Base-by-base conservation (phyloP, 2,888 invertebrate species). In the Yponomeuta cagnagella region DNA sequence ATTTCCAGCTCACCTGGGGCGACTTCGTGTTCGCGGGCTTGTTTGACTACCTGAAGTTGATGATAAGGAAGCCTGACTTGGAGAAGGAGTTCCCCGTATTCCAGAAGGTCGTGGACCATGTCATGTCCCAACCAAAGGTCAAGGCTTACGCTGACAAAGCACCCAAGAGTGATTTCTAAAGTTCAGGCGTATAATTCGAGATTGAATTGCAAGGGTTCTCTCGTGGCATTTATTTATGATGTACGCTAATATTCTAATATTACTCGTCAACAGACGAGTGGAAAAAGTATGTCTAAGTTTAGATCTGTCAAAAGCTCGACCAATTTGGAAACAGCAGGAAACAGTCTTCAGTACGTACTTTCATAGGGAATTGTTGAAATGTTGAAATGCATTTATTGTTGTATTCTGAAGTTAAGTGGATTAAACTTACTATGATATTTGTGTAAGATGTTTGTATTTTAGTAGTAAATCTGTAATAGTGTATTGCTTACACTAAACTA, bases 1-100 rank as follows among this genome's bases (percentile, higher is more conserved):
- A 67, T 37, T 78, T 77, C 23, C 76, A 83, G 82, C 72, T 94
- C 1, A 92, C 93, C 0, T 94, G 94, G 94, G 94, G 93, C 2
- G 94, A 95, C 77, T 76, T 94, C 10, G 81, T 83, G n/a, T 90
- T 94, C 72, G 90, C 91, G 37, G 92, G 86, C 9, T 76, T 92
- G 58, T 80, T 93, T 43, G 93, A 93, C 73, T 93, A 92, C 73
- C 68, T 94, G 69, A 92, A 91, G 72, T 52, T 70, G 69, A 69
- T 80, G 67, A 70, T 77, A 9, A 66, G 1, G 70, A 75, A 15
- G 6, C 70, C 73, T 3, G 79, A 82, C 63, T 71, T 88, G 0
- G 86, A 87, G 72, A 73, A 79, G 67, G 81, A 86, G 75, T 87
- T 86, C 74, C 92, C 92, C 0, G 79, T 80, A 70, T 75, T 93